Conservation (phyloP, 2,888 invertebrate species). For the Girardia tigrina region DNA sequence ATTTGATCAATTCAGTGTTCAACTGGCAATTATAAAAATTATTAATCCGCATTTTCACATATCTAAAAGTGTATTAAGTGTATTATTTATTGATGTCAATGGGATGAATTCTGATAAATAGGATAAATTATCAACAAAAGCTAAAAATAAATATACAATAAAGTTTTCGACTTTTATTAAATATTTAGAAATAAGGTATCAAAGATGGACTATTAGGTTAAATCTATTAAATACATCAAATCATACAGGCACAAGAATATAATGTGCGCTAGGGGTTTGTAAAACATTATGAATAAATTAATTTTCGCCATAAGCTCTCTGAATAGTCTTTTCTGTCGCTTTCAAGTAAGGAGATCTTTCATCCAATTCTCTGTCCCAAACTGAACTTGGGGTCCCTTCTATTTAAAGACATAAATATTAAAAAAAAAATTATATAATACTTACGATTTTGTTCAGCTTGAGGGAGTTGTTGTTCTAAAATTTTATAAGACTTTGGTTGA, state of each 20-base stretch:
- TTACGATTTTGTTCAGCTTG: conserved; percentile 24
- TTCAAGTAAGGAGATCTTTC: conserved; percentile 44
- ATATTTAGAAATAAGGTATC: no score
- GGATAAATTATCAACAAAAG: no score
- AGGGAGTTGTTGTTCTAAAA: conserved; percentile 43
- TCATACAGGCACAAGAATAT: not conserved
- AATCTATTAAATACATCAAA: not conserved
- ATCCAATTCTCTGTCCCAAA: conserved; percentile 46
- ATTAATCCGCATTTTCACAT: no score
- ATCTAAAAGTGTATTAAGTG: no score
- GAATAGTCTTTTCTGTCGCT: conserved; percentile 42
- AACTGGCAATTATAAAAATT: no score
- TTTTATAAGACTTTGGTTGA: conserved; percentile 46
- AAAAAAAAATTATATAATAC: not conserved
- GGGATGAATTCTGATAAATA: no score
- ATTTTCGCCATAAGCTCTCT: conserved; percentile 43
- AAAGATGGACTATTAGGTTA: not conserved
- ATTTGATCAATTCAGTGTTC: no score
- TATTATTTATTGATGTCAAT: no score
- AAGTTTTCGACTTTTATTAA: no score
- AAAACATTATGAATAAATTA: not conserved
- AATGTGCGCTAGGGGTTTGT: not conserved
- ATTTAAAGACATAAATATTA: no score
- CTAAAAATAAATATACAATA: no score
- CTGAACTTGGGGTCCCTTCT: conserved; percentile 44